Conservation (phyloP, 2,797 vertebrate genomes). For the Poeciliopsis gracilis region DNA sequence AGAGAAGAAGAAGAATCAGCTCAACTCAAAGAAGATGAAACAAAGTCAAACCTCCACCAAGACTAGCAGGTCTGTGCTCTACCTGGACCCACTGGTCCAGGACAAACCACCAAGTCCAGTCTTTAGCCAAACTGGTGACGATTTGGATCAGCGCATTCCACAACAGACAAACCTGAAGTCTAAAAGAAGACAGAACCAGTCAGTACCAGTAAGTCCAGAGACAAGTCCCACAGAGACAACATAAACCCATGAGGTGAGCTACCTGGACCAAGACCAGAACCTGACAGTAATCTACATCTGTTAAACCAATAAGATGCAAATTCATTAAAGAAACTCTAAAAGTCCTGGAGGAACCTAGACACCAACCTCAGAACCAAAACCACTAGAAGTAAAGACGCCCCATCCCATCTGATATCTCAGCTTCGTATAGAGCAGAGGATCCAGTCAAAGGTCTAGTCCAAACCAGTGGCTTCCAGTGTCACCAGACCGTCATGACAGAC, state of each 20-base stretch:
- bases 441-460: background rate
- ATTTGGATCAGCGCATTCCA: background rate
- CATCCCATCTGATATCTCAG: background rate
- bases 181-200: background rate
- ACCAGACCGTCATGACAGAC: background rate
- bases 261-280: background rate
- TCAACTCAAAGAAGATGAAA: background rate
- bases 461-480: background rate
- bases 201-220: background rate
- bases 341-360: background rate
- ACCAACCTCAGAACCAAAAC: background rate
- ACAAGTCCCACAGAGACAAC: background rate
- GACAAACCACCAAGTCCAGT: background rate
- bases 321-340: background rate
- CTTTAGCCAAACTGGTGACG: background rate
- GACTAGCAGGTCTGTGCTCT: constrained; percentile 1
- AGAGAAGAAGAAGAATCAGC: background rate
- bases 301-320: background rate
- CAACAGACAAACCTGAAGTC: background rate
- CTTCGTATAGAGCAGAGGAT: background rate
- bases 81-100: background rate
- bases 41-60: constrained; percentile 40
- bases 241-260: background rate
- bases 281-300: background rate
- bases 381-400: background rate